Conservation (phyloP, 2,888 invertebrate species). For the Oligia fasciuncula region DNA sequence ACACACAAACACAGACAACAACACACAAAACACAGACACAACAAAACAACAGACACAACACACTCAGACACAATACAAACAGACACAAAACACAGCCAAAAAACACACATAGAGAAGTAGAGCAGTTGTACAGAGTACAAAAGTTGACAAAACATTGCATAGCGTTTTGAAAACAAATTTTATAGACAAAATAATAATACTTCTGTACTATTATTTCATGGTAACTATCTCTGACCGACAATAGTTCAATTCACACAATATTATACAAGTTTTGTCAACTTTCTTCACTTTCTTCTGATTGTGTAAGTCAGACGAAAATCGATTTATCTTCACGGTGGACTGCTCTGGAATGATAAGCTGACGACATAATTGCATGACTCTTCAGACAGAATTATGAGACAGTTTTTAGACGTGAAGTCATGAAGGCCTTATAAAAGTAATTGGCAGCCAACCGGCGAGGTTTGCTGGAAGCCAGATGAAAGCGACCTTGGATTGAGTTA, state of each 20-base stretch:
- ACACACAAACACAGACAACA: no score
- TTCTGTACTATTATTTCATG: slow-evolving; percentile 14
- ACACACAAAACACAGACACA: no score
- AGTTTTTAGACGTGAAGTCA: background rate
- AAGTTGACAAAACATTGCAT: no score
- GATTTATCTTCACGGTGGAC: slow-evolving; percentile 39
- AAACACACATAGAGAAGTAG: no score
- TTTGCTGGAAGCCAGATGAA: background rate
- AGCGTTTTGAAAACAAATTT: no score
- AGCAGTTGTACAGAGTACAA: no score
- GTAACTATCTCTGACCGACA: slow-evolving; percentile 17
- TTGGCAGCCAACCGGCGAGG: no score
- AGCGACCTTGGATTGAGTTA: background rate
- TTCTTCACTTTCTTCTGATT: slow-evolving; percentile 65
- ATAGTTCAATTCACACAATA: slow-evolving; percentile 61
- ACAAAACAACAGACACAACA: no score
- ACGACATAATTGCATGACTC: background rate
- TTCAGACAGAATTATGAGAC: background rate
- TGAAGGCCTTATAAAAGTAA: background rate
- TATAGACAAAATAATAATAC: slow-evolving; percentile 2
- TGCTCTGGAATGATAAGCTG: slow-evolving; percentile 13
- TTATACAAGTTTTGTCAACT: slow-evolving; percentile 65
- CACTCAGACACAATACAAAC: no score
- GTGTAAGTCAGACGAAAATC: slow-evolving; percentile 47
- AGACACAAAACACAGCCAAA: no score